Evolutionary conservation across 2,113 vertebrate species (phyloP), one percentile per base, ranked within the genome.

Genomic region (Seriola aureovittata): DNA sequence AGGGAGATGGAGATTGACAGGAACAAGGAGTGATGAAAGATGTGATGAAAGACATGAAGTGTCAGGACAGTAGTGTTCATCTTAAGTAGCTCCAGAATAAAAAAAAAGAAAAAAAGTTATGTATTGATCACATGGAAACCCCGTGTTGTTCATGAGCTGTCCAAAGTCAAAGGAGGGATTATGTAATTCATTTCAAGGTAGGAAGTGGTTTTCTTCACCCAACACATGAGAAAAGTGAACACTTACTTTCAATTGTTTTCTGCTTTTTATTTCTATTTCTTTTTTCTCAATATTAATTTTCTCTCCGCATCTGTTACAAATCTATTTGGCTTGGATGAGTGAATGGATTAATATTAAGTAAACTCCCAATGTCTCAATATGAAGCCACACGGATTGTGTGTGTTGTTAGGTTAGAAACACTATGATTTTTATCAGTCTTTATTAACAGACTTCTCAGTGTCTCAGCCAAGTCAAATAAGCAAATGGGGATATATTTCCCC

Each of bases 401-500:
- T 80, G 54, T 64, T 71, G 38, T 84, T 59, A 72, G 52, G 44
- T 57, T 78, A n/a, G 79, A 66, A 88, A 80, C 78, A 46, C 76
- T 80, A 71, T 63, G 79, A 80, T 91, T 85, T 75, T 80, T 77
- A 93, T 95, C 92, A 77, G 68, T 77, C 68, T 68, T 80, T 78
- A 88, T 86, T 74, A 85, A 77, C 78, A 81, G 65, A 83, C 19
- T 63, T 80, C 82, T 82, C 52, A n/a, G 64, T 71, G 10, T 75
- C 54, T 40, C n/a, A 81, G 94, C 92, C 94, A 95, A 94, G 78
- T 81, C 80, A 94, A 95, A 93, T 89, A 94, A 92, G 70, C 89
- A 81, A 81, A 87, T 66, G 8, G 14, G 52, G 80, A 85, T 85
- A 71, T 81, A 84, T 89, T 93, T 93, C 88, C 90, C 62, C 50